Evolutionary conservation across 2,113 vertebrate genomes (phyloP), one percentile per base, ranked within the genome.

Genomic region (Gymnocephalus cernua): DNA sequence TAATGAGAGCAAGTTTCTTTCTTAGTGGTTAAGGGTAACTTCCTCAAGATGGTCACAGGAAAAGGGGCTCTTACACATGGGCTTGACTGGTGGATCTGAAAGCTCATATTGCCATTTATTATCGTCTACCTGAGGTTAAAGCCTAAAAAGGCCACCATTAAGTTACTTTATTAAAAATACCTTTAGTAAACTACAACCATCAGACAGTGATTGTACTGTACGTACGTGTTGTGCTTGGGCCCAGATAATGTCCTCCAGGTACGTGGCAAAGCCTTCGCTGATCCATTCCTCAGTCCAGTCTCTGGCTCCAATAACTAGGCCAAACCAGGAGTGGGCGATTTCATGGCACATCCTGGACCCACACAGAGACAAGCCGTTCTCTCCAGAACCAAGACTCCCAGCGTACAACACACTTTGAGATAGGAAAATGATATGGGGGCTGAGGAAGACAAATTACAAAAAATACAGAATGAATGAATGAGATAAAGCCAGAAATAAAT

Each of bases 261-360:
- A 97, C 16, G 98, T 99, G 88, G 98, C 98, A 45, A 99, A 99
- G 4, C 98, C 98, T 90, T 99, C 98, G 18, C 98, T 99, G 93
- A 99, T 94, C 98, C 98, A 99, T 84, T 99, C 98, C 88, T 99
- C 98, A 0, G 97, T 99, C 98, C 98, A 99, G 82, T 99, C 98
- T 29, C 91, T 95, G 83, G 98, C 97, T 74, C 98, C 98, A 1
- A 99, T 99, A 58, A 96, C 96, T 50, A 99, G 93, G 66, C 98
- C 98, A 81, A 99, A 99, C 98, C 98, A 99, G 84, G 98, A 93
- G 64, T 99, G 98, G 83, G 97, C 97, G 25, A 99, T 97, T 93
- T 99, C 98, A 12, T 99, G 98, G 92, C 97, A 99, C 21, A 99
- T 89, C 47, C 97, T 96, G 38, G 96, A 95, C 72, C 97, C 97